These are phyloP conservation scores for Coreius guichenoti DNA, from an alignment of 2,797 vertebrate genomes.

Conservation along the genomic window DNA sequence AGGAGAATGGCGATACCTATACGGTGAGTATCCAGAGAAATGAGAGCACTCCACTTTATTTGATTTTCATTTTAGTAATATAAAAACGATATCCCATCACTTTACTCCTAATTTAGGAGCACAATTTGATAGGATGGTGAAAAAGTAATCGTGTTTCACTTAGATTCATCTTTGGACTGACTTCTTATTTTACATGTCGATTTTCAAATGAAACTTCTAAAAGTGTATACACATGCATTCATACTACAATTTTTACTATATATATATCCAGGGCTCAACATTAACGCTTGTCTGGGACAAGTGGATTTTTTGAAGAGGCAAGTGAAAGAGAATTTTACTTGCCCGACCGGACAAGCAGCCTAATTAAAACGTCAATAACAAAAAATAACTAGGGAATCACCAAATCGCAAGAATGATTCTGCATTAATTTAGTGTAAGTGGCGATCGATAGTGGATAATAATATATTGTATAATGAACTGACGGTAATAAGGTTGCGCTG, in stretches of 20 bases:
- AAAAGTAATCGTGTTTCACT: conserved; percentile 58
- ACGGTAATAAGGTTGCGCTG: too few relatives aligned
- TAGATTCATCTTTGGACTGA: conserved; percentile 30
- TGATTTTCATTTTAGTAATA: conserved; percentile 55
- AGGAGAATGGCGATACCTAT: conserved; percentile 53
- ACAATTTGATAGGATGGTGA: conserved; percentile 31
- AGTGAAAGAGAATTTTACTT: too few relatives aligned
- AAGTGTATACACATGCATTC: not conserved
- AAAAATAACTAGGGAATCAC: too few relatives aligned
- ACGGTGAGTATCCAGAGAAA: conserved; percentile 26
- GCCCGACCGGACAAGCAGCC: too few relatives aligned
- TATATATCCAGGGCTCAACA: too few relatives aligned
- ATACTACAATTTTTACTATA: not conserved
- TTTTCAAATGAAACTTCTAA: not conserved
- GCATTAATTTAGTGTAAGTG: too few relatives aligned
- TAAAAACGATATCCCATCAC: conserved; percentile 51
- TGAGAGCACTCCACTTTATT: conserved; percentile 48
- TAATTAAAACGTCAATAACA: too few relatives aligned
- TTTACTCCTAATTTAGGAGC: conserved; percentile 47
- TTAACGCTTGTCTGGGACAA: too few relatives aligned
- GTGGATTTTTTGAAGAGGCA: too few relatives aligned
- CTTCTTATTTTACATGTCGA: conserved; percentile 35
- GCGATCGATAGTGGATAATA: too few relatives aligned
- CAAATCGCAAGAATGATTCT: too few relatives aligned
- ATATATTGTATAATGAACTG: too few relatives aligned